Conservation (phyloP, 2,888 invertebrate genomes). For the Acronicta aceris region DNA sequence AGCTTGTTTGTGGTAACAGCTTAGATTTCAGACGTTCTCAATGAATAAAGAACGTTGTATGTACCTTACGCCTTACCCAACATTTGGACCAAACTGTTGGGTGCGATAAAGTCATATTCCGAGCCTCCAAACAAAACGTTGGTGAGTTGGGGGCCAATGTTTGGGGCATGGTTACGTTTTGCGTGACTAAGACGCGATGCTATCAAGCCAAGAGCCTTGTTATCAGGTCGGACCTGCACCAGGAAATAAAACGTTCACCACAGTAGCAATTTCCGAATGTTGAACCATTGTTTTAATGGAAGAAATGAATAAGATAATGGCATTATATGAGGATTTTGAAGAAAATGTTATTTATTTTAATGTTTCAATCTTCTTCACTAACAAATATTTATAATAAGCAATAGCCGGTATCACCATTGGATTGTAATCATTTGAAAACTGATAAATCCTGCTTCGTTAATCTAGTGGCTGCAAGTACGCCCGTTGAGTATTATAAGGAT, state of each 20-base stretch:
- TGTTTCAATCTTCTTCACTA: constrained; percentile 23
- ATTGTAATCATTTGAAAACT: background rate
- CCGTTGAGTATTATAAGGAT: no score
- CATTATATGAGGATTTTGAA: constrained; percentile 11
- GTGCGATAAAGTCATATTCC: background rate
- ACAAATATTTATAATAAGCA: background rate
- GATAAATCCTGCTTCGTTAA: background rate
- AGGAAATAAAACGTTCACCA: constrained; percentile 79
- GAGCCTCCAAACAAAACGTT: constrained; percentile 11
- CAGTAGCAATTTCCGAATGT: constrained; percentile 61
- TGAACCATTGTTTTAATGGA: constrained; percentile 11
- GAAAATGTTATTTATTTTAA: constrained; percentile 25
- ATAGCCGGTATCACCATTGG: no score
- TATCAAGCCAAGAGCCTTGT: constrained; percentile 69
- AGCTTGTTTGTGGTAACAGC: constrained; percentile 80
- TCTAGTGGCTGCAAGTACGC: no score
- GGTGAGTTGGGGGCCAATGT: constrained; percentile 2
- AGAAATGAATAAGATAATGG: constrained; percentile 18
- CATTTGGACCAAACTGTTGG: constrained; percentile 10
- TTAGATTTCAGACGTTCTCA: constrained; percentile 79
- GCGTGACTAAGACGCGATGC: constrained; percentile 78
- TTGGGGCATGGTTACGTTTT: constrained; percentile 37
- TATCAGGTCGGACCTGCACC: constrained; percentile 72
- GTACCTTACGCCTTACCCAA: constrained; percentile 4
- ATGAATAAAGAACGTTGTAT: constrained; percentile 78